These are phyloP conservation scores for Hofmannophila pseudospretella DNA, from an alignment of 2,888 invertebrate species.

Conservation along the genomic window DNA sequence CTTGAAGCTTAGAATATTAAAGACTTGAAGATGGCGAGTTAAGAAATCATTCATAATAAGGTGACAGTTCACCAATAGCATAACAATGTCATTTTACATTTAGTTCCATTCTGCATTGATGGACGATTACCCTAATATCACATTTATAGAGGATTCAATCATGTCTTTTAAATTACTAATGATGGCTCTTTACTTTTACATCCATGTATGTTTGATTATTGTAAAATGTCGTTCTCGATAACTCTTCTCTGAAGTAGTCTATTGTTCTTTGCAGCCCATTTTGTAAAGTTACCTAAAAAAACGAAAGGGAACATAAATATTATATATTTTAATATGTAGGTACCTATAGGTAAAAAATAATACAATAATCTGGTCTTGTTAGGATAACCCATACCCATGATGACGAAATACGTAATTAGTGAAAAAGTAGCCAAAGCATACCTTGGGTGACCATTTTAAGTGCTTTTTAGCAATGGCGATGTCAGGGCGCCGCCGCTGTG, in stretches of 20 bases:
- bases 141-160: conserved; percentile 38
- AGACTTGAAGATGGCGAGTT: too few relatives aligned
- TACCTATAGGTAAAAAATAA: too few relatives aligned
- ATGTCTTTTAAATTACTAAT: conserved; percentile 24
- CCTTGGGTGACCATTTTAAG: conserved; percentile 95
- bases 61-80: background rate
- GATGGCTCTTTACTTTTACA: conserved; percentile 47
- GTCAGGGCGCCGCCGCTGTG: conserved; percentile 95
- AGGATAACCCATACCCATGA: too few relatives aligned
- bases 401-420: too few relatives aligned
- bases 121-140: conserved; percentile 50
- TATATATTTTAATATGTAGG: too few relatives aligned
- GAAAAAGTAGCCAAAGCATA: too few relatives aligned
- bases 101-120: background rate
- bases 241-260: conserved; percentile 94
- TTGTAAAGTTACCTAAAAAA: conserved; percentile 83
- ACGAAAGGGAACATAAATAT: too few relatives aligned
- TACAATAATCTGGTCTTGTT: too few relatives aligned
- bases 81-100: conserved; percentile 4
- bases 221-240: conserved; percentile 74
- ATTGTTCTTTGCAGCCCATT: conserved; percentile 95
- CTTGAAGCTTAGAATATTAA: too few relatives aligned
- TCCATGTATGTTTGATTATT: conserved; percentile 72
- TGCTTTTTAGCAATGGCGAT: conserved; percentile 91
- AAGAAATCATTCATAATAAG: background rate